These are phyloP conservation scores for Sardina pilchardus DNA, from an alignment of 2,113 vertebrate genomes.

Conservation along the genomic window DNA sequence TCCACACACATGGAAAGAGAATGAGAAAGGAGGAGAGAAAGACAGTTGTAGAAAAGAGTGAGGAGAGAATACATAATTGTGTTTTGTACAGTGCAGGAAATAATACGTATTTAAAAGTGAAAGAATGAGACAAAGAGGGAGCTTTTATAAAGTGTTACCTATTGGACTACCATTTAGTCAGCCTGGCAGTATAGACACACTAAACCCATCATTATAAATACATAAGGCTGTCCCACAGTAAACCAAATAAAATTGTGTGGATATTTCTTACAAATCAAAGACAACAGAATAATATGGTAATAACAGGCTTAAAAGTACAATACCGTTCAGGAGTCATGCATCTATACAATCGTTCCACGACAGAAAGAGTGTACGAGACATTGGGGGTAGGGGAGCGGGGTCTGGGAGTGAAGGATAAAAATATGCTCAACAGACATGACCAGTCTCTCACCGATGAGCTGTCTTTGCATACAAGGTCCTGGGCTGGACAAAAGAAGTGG, in stretches of 20 bases:
- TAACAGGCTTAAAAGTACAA: slow-evolving; percentile 40
- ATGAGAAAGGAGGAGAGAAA: not conserved
- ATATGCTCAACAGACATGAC: not conserved
- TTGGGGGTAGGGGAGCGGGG: slow-evolving; percentile 59
- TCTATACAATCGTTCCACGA: slow-evolving; percentile 69
- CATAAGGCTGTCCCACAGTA: slow-evolving; percentile 76
- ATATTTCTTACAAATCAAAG: slow-evolving; percentile 38
- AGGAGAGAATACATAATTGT: slow-evolving; percentile 76
- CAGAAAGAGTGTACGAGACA: slow-evolving; percentile 65
- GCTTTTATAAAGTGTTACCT: slow-evolving; percentile 38
- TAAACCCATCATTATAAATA: slow-evolving; percentile 86
- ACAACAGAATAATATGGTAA: slow-evolving; percentile 39
- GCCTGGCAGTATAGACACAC: slow-evolving; percentile 73
- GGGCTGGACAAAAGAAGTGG: not conserved
- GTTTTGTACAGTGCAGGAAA: slow-evolving; percentile 66
- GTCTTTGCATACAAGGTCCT: slow-evolving; percentile 8
- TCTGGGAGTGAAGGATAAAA: slow-evolving; percentile 26
- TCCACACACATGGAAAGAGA: not conserved
- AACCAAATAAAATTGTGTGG: slow-evolving; percentile 70
- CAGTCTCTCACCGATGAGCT: not conserved
- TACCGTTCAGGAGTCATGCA: slow-evolving; percentile 76
- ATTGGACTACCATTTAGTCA: slow-evolving; percentile 61
- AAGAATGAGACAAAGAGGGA: not conserved
- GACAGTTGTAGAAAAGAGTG: not conserved
- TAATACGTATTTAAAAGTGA: not conserved